A percentile compares a stretch with the other conserved stretches of the same genome.
phyloP scores from a whole-genome alignment of 2,888 invertebrate genomes.

The Anthoptus insignis region DNA sequence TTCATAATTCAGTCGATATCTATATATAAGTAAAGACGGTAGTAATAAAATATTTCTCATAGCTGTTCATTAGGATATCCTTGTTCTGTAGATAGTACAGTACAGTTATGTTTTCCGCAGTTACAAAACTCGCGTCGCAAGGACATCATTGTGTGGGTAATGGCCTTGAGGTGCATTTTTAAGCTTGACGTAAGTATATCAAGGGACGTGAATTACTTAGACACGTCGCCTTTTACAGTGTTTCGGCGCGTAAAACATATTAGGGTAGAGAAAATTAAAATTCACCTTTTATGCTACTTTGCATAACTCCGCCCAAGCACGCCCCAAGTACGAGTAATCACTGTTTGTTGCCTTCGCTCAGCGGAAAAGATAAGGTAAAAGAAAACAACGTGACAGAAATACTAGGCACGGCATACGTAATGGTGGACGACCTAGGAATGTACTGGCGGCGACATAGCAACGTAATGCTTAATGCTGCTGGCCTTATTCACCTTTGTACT shows the following conservation, averaged over 20 bases:
- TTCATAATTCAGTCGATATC: no score
- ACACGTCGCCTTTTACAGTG: not conserved
- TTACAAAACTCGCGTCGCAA: no score
- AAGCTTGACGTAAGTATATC: not conserved
- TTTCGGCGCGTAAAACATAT: not conserved
- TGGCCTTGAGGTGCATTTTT: no score
- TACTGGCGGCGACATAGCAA: not conserved
- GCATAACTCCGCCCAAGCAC: constrained; percentile 32
- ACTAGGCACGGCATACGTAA: constrained; percentile 30
- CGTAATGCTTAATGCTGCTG: not conserved
- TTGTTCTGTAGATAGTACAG: not conserved
- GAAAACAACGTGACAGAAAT: constrained; percentile 37
- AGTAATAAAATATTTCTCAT: no score
- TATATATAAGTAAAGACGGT: no score
- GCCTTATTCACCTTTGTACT: not conserved
- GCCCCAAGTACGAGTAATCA: constrained; percentile 31
- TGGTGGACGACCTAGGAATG: constrained; percentile 15
- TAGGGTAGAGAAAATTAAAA: constrained; percentile 23
- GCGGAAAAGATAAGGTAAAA: constrained; percentile 39
- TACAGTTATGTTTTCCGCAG: not conserved
- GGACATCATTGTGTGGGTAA: no score
- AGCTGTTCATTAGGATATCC: no score
- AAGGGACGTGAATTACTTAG: not conserved
- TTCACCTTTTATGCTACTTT: constrained; percentile 31
- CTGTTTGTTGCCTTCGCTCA: constrained; percentile 35